A percentile compares a stretch with the other conserved stretches of the same genome.
Evolutionary conservation across 2,797 vertebrate species (phyloP).

Genomic region (Dendrocincla tyrannina): DNA sequence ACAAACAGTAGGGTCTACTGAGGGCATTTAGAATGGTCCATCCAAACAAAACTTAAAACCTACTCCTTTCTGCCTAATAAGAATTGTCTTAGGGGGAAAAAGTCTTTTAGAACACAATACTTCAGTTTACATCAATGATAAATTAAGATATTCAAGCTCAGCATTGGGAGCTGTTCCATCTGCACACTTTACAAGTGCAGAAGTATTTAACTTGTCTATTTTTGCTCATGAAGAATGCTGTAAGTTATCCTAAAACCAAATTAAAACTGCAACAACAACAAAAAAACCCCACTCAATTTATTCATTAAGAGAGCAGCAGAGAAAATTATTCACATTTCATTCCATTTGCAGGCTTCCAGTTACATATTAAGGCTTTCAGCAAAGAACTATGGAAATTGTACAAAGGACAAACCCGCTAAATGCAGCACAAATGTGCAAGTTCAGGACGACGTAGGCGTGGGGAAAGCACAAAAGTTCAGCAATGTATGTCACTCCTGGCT

Average conservation of each 20-base stretch:
- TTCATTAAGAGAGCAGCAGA: not conserved
- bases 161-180: not conserved
- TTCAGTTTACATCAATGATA: not conserved
- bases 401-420: not conserved
- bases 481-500: not conserved
- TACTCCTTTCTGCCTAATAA: not conserved
- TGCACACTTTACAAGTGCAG: not conserved
- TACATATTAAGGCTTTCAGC: not conserved
- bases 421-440: not conserved
- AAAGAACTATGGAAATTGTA: slow-evolving; percentile 1
- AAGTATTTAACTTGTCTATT: not conserved
- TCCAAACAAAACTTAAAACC: not conserved
- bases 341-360: not conserved
- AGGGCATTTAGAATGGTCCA: not conserved
- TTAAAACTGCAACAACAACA: not conserved
- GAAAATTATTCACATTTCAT: not conserved
- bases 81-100: not conserved
- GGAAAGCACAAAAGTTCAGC: slow-evolving; percentile 13
- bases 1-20: not conserved
- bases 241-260: not conserved
- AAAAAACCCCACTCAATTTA: fast-evolving
- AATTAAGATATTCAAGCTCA: not conserved
- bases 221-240: not conserved
- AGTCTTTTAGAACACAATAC: not conserved
- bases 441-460: not conserved